These are phyloP conservation scores for Larimichthys polyactis DNA, from an alignment of 2,113 vertebrate species.

Conservation along the genomic window DNA sequence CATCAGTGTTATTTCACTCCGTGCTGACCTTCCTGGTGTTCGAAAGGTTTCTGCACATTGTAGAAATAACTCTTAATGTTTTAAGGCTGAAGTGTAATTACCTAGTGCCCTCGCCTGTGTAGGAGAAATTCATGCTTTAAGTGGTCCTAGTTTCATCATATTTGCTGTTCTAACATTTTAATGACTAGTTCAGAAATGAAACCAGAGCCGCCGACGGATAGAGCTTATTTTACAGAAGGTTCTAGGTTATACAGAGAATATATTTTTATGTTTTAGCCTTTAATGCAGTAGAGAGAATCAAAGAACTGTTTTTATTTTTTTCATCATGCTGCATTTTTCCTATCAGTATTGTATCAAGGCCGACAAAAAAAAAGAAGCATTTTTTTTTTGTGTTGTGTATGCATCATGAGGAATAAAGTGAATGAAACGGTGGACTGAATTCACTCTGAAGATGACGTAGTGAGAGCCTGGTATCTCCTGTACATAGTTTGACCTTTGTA, in stretches of 20 bases:
- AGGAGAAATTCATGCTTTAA: slow-evolving; percentile 61
- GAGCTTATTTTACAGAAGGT: slow-evolving; percentile 70
- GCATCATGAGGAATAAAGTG: slow-evolving; percentile 72
- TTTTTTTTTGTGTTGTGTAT: slow-evolving; percentile 74
- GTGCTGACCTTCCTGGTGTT: slow-evolving; percentile 35
- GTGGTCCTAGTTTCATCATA: slow-evolving; percentile 56
- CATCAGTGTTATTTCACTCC: slow-evolving; percentile 48
- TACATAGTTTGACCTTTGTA: slow-evolving; percentile 86
- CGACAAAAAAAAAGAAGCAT: slow-evolving; percentile 55
- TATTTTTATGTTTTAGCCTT: slow-evolving; percentile 80
- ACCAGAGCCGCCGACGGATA: slow-evolving; percentile 50
- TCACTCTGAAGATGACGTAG: slow-evolving; percentile 62
- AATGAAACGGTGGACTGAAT: slow-evolving; percentile 66
- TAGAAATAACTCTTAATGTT: slow-evolving; percentile 37
- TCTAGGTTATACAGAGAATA: slow-evolving; percentile 72
- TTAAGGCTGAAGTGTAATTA: slow-evolving; percentile 33
- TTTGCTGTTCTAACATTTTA: slow-evolving; percentile 52
- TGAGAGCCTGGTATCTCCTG: slow-evolving; percentile 78
- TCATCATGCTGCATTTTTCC: slow-evolving; percentile 80
- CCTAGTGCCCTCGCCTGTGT: slow-evolving; percentile 36
- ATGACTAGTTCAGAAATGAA: slow-evolving; percentile 48
- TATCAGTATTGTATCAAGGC: slow-evolving; percentile 72
- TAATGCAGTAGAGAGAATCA: slow-evolving; percentile 62
- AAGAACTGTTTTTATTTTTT: slow-evolving; percentile 54
- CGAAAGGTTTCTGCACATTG: slow-evolving; percentile 29